Base-by-base conservation (phyloP, 2,888 invertebrate species). In the Pollenia labialis region DNA sequence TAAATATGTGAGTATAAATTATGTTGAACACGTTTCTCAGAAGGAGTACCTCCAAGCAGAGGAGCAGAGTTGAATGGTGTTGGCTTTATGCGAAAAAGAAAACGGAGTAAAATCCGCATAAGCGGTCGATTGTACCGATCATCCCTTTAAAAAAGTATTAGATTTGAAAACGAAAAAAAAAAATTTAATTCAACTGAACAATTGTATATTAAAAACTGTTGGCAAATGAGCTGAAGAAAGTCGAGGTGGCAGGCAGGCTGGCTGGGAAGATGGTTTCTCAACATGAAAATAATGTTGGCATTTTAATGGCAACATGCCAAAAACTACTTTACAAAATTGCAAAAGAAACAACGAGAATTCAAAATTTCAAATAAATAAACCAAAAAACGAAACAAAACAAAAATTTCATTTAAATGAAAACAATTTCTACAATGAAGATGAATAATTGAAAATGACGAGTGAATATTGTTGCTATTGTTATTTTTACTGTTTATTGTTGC, bases 261-360 rank as follows among this genome's bases (percentile, higher is more conserved):
- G 42, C 18, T 62, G 40, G 50, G 58, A 79, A 52, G 60, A 23
- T 54, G 62, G 64, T 44, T 8, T n/a, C 62, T 56, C 18, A 48
- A 71, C 62, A 64, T 64, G 68, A 75, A 82, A 76, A 76, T 69
- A 76, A 71, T 72, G 77, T 79, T 74, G 74, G 77, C 77, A 83
- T 77, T 77, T 60, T 58, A 40, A 60, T 84, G 84, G 84, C 72
- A 72, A 42, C 42, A 16, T 58, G 84, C 84, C 84, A 84, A 74
- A 84, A 74, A 84, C 79, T 84, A 84, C 72, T 84, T 84, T 66
- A 68, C 56, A 66, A 84, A 79, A 84, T 84, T 84, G 71, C 77
- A 52, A 79, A 64, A 72, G 46, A 56, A 77, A 76, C 9, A 68
- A 54, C 12, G 62, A 66, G 54, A 81, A 64, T 46, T 64, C 14